Percentiles rank a stretch among this genome's conserved stretches.
These are phyloP conservation scores for Acanthiza pusilla DNA, from an alignment of 2,797 vertebrate genomes.

Conservation along the genomic window DNA sequence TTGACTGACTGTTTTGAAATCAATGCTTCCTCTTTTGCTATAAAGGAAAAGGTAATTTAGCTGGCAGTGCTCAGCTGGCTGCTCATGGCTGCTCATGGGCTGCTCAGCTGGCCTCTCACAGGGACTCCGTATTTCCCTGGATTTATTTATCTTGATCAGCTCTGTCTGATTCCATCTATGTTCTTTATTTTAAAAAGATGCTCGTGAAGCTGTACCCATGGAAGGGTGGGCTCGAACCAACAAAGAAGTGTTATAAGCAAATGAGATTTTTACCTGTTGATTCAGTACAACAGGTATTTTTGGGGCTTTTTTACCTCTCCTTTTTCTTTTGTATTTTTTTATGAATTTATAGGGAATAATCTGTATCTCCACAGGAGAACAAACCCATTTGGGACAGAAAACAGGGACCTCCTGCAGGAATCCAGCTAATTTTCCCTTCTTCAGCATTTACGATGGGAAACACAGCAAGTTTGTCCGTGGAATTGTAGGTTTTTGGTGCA, in stretches of 20 bases:
- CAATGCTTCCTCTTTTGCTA: not conserved
- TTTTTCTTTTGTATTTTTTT: not conserved
- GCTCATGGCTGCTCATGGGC: not conserved
- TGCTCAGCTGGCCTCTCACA: not conserved
- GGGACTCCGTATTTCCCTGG: rapidly evolving
- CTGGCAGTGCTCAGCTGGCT: not conserved
- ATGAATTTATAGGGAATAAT: not conserved
- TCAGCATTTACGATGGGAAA: not conserved
- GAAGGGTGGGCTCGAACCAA: not conserved
- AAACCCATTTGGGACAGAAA: not conserved
- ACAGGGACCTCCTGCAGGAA: not conserved
- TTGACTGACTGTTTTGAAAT: not conserved
- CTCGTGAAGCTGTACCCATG: not conserved
- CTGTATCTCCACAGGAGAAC: not conserved
- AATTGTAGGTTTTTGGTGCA: not conserved
- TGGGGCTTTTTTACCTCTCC: not conserved
- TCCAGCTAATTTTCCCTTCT: not conserved
- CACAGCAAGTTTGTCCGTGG: not conserved
- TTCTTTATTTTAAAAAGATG: not conserved
- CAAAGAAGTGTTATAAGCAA: not conserved
- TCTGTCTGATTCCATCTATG: not conserved
- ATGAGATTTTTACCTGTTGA: not conserved
- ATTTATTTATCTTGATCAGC: not conserved
- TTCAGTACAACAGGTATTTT: not conserved
- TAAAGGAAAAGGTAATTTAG: not conserved